These are phyloP conservation scores for Erpetoichthys calabaricus DNA, from an alignment of 2,797 vertebrate genomes.

Conservation along the genomic window DNA sequence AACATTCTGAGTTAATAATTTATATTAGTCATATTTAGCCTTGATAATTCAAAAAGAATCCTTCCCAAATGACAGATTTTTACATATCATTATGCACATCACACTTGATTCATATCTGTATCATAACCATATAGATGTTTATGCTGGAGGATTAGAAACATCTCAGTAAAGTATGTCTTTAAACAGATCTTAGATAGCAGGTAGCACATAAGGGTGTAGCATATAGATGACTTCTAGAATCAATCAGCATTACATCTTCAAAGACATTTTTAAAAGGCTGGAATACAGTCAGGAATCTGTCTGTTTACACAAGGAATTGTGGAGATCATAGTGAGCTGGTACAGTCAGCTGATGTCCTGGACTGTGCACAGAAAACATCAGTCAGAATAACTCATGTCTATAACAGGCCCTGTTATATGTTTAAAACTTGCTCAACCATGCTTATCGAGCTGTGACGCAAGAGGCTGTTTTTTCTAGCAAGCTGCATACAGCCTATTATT, in stretches of 20 bases:
- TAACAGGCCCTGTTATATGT: conserved; percentile 15
- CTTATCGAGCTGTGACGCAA: neutral
- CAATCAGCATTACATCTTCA: conserved; percentile 31
- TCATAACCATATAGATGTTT: too few species aligned
- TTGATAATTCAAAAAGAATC: too few species aligned
- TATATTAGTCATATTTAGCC: too few species aligned
- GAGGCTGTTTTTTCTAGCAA: neutral
- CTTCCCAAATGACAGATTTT: too few species aligned
- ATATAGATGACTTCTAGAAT: conserved; percentile 6
- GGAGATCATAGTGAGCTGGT: conserved; percentile 32
- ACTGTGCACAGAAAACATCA: conserved; percentile 32
- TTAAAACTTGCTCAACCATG: conserved; percentile 6
- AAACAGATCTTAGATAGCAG: too few species aligned
- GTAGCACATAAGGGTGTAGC: too few species aligned
- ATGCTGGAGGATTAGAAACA: too few species aligned
- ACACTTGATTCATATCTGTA: too few species aligned
- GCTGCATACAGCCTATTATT: too few species aligned
- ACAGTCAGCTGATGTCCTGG: conserved; percentile 34
- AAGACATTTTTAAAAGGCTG: conserved; percentile 34
- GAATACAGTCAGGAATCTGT: conserved; percentile 42
- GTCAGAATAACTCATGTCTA: conserved; percentile 32
- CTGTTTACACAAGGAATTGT: conserved; percentile 36
- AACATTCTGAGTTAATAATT: too few species aligned
- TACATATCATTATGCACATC: too few species aligned
- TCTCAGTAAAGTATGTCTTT: too few species aligned